phyloP scores from a whole-genome alignment of 2,113 vertebrate species.

The Hiodon alosoides region DNA sequence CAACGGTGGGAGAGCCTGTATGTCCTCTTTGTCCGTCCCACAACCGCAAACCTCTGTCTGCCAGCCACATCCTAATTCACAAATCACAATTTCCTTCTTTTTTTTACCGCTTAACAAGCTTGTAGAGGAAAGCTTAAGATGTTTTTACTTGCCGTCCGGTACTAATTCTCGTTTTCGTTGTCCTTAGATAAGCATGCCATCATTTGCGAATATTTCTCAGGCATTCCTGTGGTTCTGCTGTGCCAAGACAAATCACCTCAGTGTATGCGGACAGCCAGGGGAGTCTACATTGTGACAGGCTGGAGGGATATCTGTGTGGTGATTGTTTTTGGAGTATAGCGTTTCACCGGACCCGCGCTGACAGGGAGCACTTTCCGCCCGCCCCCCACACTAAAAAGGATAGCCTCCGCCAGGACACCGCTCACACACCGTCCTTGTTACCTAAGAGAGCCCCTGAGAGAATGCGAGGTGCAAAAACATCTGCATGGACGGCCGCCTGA shows the following conservation, averaged over 20 bases:
- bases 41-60: no score
- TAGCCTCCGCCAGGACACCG: neutral
- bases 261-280: conserved; percentile 13
- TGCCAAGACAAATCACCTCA: conserved; percentile 38
- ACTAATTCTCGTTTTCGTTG: no score
- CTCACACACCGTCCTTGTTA: neutral
- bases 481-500: neutral
- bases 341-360: conserved; percentile 1
- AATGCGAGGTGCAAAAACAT: neutral
- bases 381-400: neutral
- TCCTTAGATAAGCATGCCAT: conserved; percentile 22
- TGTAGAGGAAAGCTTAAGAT: neutral
- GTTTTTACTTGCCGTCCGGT: neutral
- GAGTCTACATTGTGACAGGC: conserved; percentile 9
- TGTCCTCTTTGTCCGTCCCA: no score
- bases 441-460: neutral
- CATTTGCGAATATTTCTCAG: conserved; percentile 26
- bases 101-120: neutral
- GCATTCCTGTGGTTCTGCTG: conserved; percentile 40
- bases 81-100: neutral
- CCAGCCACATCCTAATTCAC: no score
- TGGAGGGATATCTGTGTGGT: conserved; percentile 6
- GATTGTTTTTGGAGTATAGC: conserved; percentile 13
- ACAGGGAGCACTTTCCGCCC: neutral
- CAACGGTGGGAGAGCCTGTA: no score